phyloP scores from a whole-genome alignment of 2,113 vertebrate genomes.

The Brachirus orientalis region DNA sequence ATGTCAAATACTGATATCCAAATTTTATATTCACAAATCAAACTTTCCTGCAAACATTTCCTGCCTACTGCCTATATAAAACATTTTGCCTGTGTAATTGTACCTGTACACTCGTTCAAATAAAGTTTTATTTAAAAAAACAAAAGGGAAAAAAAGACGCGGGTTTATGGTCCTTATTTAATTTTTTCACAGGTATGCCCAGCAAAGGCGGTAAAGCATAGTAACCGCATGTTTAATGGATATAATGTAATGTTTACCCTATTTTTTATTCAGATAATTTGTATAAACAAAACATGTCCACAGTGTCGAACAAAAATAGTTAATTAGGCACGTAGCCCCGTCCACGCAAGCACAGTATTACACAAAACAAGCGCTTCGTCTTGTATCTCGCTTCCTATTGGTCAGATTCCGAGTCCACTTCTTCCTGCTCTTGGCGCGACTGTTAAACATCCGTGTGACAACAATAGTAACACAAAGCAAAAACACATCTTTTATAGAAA shows the following conservation, averaged over 20 bases:
- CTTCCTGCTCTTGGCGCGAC: constrained; percentile 67
- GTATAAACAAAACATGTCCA: not conserved
- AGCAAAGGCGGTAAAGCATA: constrained; percentile 17
- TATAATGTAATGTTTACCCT: not conserved
- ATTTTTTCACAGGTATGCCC: accelerated
- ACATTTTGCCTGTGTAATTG: too few relatives aligned
- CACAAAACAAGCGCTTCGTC: not conserved
- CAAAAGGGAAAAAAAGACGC: not conserved
- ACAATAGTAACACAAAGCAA: not conserved
- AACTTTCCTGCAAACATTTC: too few relatives aligned
- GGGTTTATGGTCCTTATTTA: not conserved
- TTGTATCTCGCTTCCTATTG: constrained; percentile 53
- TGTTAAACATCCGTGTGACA: constrained; percentile 37
- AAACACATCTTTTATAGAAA: not conserved
- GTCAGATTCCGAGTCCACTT: constrained; percentile 18
- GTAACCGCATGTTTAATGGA: not conserved
- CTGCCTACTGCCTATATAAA: too few relatives aligned
- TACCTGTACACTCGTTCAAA: too few relatives aligned
- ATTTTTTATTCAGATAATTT: not conserved
- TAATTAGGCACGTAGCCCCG: not conserved
- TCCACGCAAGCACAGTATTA: accelerated
- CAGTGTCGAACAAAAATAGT: not conserved
- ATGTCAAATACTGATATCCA: too few relatives aligned
- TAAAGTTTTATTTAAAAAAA: too few relatives aligned
- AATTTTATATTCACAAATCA: too few relatives aligned